A percentile compares a stretch with the other conserved stretches of the same genome.
phyloP scores from a whole-genome alignment of 2,888 invertebrate genomes.

The Trachelus troglodyta region DNA sequence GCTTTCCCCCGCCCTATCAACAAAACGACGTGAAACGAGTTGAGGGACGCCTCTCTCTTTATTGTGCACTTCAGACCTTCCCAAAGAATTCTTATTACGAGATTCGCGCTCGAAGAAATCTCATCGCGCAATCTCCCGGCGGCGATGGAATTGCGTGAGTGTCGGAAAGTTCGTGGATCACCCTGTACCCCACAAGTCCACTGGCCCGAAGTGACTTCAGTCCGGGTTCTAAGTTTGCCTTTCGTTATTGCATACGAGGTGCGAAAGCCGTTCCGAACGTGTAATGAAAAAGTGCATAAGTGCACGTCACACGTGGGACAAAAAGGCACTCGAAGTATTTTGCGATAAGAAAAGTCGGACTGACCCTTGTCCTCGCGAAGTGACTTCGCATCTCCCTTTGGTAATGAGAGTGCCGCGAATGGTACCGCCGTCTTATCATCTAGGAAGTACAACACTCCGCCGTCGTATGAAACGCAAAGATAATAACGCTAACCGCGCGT shows the following conservation, averaged over 20 bases:
- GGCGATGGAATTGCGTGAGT: constrained; percentile 44
- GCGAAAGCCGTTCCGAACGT: not conserved
- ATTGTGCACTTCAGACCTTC: constrained; percentile 52
- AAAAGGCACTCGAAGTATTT: not conserved
- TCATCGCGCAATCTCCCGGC: constrained; percentile 46
- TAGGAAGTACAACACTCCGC: not conserved
- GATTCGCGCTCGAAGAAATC: constrained; percentile 50
- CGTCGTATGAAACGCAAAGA: constrained; percentile 42
- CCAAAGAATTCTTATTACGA: constrained; percentile 60
- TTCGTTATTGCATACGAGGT: not conserved
- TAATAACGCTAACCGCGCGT: constrained; percentile 38
- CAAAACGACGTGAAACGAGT: not conserved
- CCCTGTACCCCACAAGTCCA: not conserved
- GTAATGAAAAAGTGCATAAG: not conserved
- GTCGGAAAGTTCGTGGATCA: constrained; percentile 45
- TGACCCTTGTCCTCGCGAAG: not conserved
- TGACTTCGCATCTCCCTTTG: not conserved
- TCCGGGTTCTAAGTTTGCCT: not conserved
- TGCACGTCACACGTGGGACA: not conserved
- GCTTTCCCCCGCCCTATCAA: not conserved
- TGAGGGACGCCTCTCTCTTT: constrained; percentile 38
- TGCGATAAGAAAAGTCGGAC: not conserved
- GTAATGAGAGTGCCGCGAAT: not conserved
- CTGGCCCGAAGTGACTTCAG: not conserved
- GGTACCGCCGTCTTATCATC: not conserved